Evolutionary conservation across 2,797 vertebrate genomes (phyloP).

Genomic region (Rallus crepitans): DNA sequence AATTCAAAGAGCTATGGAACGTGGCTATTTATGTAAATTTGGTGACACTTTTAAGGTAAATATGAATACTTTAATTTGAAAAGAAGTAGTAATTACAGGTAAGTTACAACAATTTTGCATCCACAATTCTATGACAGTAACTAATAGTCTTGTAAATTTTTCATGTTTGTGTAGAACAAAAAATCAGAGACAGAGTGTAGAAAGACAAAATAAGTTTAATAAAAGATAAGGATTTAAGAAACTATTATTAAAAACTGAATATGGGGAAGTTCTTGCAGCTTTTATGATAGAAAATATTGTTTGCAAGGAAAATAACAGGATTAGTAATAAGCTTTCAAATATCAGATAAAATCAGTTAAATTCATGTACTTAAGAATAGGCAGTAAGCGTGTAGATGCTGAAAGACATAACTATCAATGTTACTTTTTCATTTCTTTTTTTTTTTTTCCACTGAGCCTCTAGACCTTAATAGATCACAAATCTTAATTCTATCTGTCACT

Average conservation of each 20-base stretch:
- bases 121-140: neutral
- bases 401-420: neutral
- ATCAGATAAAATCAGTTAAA: neutral
- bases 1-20: neutral
- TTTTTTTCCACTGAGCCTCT: neutral
- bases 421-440: neutral
- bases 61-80: neutral
- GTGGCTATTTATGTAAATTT: neutral
- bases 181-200: neutral
- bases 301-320: neutral
- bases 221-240: neutral
- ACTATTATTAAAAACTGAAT: neutral
- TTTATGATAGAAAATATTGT: neutral
- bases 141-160: neutral
- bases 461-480: neutral
- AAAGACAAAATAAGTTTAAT: neutral
- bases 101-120: neutral
- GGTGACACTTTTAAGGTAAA: neutral
- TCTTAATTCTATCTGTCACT: neutral
- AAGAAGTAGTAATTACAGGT: neutral
- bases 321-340: neutral
- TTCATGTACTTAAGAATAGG: neutral
- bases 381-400: neutral
- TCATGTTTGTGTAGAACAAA: neutral
- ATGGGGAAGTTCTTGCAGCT: neutral